A percentile compares a stretch with the other conserved stretches of the same genome.
phyloP scores from a whole-genome alignment of 2,888 invertebrate species.

The Chironomus riparius region DNA sequence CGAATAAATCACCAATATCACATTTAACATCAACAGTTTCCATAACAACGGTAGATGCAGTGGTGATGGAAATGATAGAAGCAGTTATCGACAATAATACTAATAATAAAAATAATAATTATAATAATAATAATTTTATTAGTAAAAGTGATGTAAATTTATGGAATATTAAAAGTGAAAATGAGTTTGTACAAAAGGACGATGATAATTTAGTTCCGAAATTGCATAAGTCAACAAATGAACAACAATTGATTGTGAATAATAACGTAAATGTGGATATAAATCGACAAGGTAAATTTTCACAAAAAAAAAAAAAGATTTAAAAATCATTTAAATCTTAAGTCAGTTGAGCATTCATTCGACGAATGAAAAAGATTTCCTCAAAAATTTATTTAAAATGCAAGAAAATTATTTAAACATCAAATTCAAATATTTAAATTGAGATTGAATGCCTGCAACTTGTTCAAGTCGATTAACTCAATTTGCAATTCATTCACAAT shows the following conservation, averaged over 20 bases:
- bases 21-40: background rate
- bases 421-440: too few relatives aligned
- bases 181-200: background rate
- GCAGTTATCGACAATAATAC: slow-evolving; percentile 11
- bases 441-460: too few relatives aligned
- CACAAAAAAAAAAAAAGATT: too few relatives aligned
- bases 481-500: background rate
- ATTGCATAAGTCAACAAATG: background rate
- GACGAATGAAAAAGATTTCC: background rate
- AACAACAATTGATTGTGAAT: too few relatives aligned
- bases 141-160: background rate
- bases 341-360: background rate
- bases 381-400: background rate
- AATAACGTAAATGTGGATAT: background rate
- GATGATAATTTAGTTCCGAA: background rate
- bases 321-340: too few relatives aligned
- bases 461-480: background rate
- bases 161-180: background rate
- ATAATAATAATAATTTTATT: background rate
- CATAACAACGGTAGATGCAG: background rate
- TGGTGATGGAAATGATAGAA: slow-evolving; percentile 20
- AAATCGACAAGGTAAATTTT: background rate
- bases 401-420: background rate
- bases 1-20: background rate
- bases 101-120: background rate